A percentile compares a stretch with the other conserved stretches of the same genome.
phyloP scores from a whole-genome alignment of 2,888 invertebrate genomes.

The Octonoba sinensis region DNA sequence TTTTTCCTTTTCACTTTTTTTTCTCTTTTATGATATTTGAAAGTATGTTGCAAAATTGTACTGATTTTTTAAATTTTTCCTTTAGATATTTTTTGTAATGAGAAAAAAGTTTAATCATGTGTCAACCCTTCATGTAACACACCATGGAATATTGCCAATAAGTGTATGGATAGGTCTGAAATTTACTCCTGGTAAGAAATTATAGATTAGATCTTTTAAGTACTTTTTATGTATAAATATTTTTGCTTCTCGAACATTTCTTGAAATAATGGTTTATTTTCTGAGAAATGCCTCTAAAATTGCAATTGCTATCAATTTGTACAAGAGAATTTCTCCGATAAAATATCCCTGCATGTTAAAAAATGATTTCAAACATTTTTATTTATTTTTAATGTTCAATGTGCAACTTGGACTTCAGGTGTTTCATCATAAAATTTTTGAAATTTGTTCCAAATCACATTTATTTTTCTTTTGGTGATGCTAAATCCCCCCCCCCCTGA shows the following conservation, averaged over 20 bases:
- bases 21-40: not conserved
- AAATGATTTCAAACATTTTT: too few relatives aligned
- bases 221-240: not conserved
- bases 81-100: slow-evolving; percentile 85
- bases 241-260: not conserved
- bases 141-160: slow-evolving; percentile 97
- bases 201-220: not conserved
- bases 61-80: not conserved
- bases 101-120: slow-evolving; percentile 95
- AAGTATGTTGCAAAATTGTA: not conserved
- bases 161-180: slow-evolving; percentile 96
- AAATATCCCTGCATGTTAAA: too few relatives aligned
- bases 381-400: too few relatives aligned
- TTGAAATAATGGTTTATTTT: too few relatives aligned
- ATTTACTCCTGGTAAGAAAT: slow-evolving; percentile 86
- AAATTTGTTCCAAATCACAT: too few relatives aligned
- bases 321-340: too few relatives aligned
- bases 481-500: too few relatives aligned
- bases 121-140: slow-evolving; percentile 93
- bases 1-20: not conserved
- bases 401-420: too few relatives aligned
- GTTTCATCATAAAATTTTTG: too few relatives aligned
- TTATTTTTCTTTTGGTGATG: too few relatives aligned
- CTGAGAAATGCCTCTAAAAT: too few relatives aligned
- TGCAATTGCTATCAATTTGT: too few relatives aligned